Evolutionary conservation across 2,888 invertebrate species (phyloP), one percentile per base, ranked within the genome.

Genomic region (Ichneumoninae sp.): DNA sequence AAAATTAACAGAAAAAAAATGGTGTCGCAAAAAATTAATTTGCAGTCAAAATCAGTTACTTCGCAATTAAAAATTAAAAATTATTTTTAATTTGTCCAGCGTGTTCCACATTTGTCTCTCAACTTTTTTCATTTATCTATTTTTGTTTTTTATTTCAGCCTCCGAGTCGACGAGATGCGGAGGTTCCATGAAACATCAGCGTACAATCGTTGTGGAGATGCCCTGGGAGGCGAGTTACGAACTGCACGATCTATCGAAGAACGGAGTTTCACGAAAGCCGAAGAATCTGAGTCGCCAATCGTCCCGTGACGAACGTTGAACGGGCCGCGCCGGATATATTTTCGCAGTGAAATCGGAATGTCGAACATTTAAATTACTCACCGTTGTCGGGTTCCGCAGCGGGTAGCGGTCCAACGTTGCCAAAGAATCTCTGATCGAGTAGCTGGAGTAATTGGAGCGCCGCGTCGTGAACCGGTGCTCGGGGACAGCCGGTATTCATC

Each of bases 371-470:
- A 30, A 65, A 62, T 47, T 36, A 95, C 94, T 95, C 93, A 97
- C 97, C 97, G 89, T 94, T 92, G 88, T 97, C 97, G 83, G 96
- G 96, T 87, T 96, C 97, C n/a, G 96, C 95, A 66, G 94, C 94
- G 82, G 96, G 95, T 33, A 97, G 94, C 1, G 96, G 96, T 70
- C 96, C 96, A 8, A 97, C 96, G 82, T 96, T 95, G 68, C 98
- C 98, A 93, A 99, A 99, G 95, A 99, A 99, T 82, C 99, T 95
- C 92, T 98, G 97, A 94, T 99, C 99, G 74, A 99, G 94, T 52
- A 98, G 95, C 92, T 99, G 99, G 50, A 99, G 95, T 84, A 99
- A 95, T 92, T 99, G 98, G 76, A 99, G 95, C 0, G 99, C 99
- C 16, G 97, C 97, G 92, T 99, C 98, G 93, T 98, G 97, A n/a